Percentiles rank a stretch among this genome's conserved stretches.
Conservation (phyloP, 2,797 vertebrate species). For the Coregonus suidteri region DNA sequence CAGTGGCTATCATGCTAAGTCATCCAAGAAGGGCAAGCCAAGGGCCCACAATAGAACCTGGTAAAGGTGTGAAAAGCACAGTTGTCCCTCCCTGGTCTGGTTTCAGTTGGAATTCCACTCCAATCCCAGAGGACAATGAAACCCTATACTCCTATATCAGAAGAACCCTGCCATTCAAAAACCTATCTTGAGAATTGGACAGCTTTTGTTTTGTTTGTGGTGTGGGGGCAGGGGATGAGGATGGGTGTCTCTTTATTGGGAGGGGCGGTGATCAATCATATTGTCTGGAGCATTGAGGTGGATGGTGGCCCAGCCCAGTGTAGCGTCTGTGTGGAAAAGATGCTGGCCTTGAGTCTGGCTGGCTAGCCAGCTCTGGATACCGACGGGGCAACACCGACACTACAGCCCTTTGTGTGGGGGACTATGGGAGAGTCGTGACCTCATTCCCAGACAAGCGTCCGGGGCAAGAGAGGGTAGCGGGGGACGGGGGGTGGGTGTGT, state of each 20-base stretch:
- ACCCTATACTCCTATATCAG: not conserved
- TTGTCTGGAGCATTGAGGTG: not conserved
- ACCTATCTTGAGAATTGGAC: not conserved
- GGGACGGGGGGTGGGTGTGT: not conserved
- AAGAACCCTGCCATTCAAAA: not conserved
- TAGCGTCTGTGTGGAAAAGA: not conserved
- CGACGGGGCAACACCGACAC: not conserved
- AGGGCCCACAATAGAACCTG: not conserved
- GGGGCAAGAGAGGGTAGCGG: slow-evolving; percentile 25
- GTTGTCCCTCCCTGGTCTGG: not conserved
- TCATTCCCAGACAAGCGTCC: slow-evolving; percentile 55
- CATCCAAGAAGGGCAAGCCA: not conserved
- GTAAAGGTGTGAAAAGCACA: not conserved
- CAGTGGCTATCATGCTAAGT: not conserved
- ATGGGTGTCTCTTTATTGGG: not conserved
- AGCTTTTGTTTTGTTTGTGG: not conserved
- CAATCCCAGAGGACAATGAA: not conserved
- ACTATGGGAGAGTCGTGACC: slow-evolving; percentile 49
- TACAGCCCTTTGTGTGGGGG: slow-evolving; percentile 41
- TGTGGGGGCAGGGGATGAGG: not conserved
- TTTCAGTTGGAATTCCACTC: slow-evolving; percentile 4
- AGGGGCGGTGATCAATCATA: not conserved
- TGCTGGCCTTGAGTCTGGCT: not conserved
- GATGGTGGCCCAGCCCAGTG: not conserved
- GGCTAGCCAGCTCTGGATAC: not conserved